phyloP scores from a whole-genome alignment of 2,888 invertebrate genomes.

The Aplocera efformata region DNA sequence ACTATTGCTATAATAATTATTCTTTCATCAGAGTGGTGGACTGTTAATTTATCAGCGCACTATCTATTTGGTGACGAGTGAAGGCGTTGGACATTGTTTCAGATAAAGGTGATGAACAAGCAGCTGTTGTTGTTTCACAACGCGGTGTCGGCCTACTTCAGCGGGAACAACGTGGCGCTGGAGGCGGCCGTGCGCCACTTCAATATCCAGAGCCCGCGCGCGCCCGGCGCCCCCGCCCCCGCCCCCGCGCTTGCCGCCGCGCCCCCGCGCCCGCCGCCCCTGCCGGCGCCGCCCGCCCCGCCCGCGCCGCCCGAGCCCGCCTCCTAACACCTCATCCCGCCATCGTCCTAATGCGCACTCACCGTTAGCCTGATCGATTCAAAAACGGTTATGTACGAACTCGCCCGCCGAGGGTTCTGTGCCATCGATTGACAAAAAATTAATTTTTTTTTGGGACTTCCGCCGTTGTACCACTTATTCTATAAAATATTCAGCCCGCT shows the following conservation, averaged over 20 bases:
- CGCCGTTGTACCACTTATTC: no score
- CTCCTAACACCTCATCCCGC: constrained; percentile 8
- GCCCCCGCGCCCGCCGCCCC: constrained; percentile 12
- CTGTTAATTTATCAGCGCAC: no score
- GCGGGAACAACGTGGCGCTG: constrained; percentile 95
- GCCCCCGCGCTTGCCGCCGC: constrained; percentile 15
- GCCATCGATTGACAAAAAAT: no score
- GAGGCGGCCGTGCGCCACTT: constrained; percentile 97
- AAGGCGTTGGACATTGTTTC: constrained; percentile 32
- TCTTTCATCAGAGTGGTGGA: no score
- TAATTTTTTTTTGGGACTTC: no score
- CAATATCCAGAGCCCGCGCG: constrained; percentile 84
- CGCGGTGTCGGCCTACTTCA: constrained; percentile 97
- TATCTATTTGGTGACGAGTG: no score
- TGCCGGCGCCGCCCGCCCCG: constrained; percentile 7
- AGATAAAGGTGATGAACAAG: constrained; percentile 99
- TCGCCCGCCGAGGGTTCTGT: no score
- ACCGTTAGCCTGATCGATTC: not conserved
- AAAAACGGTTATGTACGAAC: no score
- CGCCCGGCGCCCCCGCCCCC: constrained; percentile 30
- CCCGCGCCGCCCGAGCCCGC: constrained; percentile 13
- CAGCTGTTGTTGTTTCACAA: constrained; percentile 97
- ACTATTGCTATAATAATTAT: no score
- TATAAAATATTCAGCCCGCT: no score
- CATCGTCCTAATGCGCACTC: no score